Base-by-base conservation (phyloP, 2,888 invertebrate species). In the Linnaemya vulpina region DNA sequence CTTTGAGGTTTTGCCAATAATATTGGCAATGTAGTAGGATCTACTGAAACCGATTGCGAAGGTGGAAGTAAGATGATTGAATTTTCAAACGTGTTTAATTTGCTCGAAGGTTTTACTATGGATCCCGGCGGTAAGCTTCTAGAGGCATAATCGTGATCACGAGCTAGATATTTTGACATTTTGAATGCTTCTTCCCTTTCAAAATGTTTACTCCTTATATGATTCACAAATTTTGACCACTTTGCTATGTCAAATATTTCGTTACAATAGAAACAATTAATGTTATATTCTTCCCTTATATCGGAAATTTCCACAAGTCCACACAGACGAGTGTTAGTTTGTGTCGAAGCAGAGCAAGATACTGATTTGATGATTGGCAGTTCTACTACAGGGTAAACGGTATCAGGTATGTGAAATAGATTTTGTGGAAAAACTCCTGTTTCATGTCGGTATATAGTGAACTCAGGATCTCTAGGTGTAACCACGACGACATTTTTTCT, bases 381-480 rank as follows among this genome's bases (percentile, higher is more conserved):
- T 76, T 65, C 35, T 40, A 65, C 20, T 20, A 10, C 25, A 13
- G 70, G 58, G 7, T 38, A 40, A 25, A 22, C 43, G 3, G 13
- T 9, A 11, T 58, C 49, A 49, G 35, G 7, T n/a, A 55, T 13
- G 58, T 58, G 11, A 62, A 80, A 74, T 4, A 80, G 76, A 40
- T 63, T 53, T 76, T 76, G 81, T 10, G 75, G 75, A 20, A 76
- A 82, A 22, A 82, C 25, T 22, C 75, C 81, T 17, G 81, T 82
- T 58, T 82, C 58, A 40, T 63, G 62, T 5, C 75, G 43, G 49
- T 82, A 82, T 38, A 82, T 70, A 13, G 17, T 20, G 25, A 63
- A 82, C 20, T 82, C 81, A 5, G 81, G 81, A 55, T 82, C 81
- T 58, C 63, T 75, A 22, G 81, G 81, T 30, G 81, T 82, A 10